A percentile compares a stretch with the other conserved stretches of the same genome.
These are phyloP conservation scores for Aphodius sticticus DNA, from an alignment of 2,888 invertebrate species.

Conservation along the genomic window DNA sequence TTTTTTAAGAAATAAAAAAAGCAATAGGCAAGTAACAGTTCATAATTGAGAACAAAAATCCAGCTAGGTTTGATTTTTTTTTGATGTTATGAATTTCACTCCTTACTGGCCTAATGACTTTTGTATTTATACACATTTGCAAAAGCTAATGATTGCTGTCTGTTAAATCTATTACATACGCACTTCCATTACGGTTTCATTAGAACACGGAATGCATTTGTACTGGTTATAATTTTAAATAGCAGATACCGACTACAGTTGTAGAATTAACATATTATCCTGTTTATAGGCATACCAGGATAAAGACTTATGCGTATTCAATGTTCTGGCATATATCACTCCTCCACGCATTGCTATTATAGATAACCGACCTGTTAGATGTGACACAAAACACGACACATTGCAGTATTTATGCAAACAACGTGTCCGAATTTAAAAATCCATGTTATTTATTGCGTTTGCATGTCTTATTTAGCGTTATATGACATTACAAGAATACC, in stretches of 20 bases:
- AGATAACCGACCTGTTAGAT: background rate
- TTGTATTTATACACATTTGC: too few relatives aligned
- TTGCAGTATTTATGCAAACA: background rate
- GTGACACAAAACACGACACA: background rate
- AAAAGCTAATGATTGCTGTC: too few relatives aligned
- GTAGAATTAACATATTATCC: background rate
- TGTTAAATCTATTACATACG: too few relatives aligned
- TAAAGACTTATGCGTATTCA: background rate
- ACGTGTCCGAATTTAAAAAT: background rate
- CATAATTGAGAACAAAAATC: too few relatives aligned
- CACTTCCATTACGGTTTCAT: background rate
- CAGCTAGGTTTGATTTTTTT: too few relatives aligned
- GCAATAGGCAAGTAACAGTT: too few relatives aligned
- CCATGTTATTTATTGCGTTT: background rate
- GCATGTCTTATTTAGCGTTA: background rate
- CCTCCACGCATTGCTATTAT: background rate
- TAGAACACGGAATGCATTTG: background rate
- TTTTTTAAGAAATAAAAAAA: too few relatives aligned
- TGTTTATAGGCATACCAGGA: background rate
- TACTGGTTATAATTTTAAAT: background rate
- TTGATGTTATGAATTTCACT: too few relatives aligned
- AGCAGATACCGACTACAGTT: background rate
- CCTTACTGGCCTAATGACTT: too few relatives aligned
- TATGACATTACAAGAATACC: too few relatives aligned
- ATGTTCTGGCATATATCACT: conserved; percentile 4